A percentile compares a stretch with the other conserved stretches of the same genome.
These are phyloP conservation scores for Drosophila cognata DNA, from an alignment of 2,888 invertebrate genomes.

Conservation along the genomic window DNA sequence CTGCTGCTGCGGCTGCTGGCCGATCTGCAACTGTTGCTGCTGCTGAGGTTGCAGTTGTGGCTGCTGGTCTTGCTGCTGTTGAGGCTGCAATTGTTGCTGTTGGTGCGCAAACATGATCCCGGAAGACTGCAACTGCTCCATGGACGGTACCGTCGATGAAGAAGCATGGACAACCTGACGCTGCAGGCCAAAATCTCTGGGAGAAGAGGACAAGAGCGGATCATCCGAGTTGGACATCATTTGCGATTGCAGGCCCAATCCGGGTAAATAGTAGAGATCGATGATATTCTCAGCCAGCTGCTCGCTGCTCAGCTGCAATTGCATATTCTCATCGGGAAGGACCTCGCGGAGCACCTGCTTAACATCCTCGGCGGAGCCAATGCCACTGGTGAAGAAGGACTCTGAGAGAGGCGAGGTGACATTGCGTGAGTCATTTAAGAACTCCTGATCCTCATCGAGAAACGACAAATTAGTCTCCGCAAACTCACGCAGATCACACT, in stretches of 20 bases:
- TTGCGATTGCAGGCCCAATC: constrained; percentile 89
- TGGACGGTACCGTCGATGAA: constrained; percentile 13
- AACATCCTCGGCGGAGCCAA: constrained; percentile 94
- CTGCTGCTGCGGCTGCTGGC: constrained; percentile 50
- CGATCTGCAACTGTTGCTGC: constrained; percentile 14
- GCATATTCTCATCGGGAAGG: constrained; percentile 90
- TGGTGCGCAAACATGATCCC: constrained; percentile 37
- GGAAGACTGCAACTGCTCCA: constrained; percentile 39
- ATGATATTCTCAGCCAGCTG: constrained; percentile 85
- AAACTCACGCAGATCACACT: constrained; percentile 84
- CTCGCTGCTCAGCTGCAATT: constrained; percentile 84
- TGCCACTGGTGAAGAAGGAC: constrained; percentile 92
- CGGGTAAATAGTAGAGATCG: constrained; percentile 85
- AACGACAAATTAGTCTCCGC: constrained; percentile 85
- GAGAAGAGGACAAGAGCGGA: constrained; percentile 92
- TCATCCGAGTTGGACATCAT: constrained; percentile 96
- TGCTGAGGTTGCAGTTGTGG: constrained; percentile 37
- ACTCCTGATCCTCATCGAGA: constrained; percentile 85
- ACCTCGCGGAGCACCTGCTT: constrained; percentile 94
- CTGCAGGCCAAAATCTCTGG: constrained; percentile 89
- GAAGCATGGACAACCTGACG: constrained; percentile 54
- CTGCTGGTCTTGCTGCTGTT: constrained; percentile 28
- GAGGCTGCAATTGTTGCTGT: constrained; percentile 28
- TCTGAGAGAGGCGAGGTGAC: constrained; percentile 93
- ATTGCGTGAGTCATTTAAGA: constrained; percentile 88